phyloP scores from a whole-genome alignment of 2,888 invertebrate species.

The Epistrophe grossulariae region DNA sequence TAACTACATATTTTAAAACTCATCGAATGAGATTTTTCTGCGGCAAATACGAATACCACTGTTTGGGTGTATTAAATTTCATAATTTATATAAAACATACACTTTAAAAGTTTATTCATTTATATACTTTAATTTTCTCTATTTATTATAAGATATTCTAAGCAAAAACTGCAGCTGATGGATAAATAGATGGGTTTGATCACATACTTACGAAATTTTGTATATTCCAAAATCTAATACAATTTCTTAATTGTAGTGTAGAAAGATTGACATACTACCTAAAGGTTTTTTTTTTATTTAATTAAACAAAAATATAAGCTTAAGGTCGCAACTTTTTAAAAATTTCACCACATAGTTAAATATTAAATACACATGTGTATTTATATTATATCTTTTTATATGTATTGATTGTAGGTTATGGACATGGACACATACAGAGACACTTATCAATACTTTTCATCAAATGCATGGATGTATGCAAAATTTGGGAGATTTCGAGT shows the following conservation, averaged over 20 bases:
- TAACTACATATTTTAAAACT: slow-evolving; percentile 13
- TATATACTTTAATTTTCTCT: slow-evolving; percentile 7
- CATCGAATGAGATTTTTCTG: slow-evolving; percentile 11
- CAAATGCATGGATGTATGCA: slow-evolving; percentile 31
- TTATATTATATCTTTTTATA: slow-evolving; percentile 8
- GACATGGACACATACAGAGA: slow-evolving; percentile 22
- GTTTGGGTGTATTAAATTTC: slow-evolving; percentile 63
- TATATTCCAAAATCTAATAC: slow-evolving; percentile 25
- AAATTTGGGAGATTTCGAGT: slow-evolving; percentile 48
- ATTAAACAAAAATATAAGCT: slow-evolving; percentile 37
- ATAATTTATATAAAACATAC: slow-evolving; percentile 34
- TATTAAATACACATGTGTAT: slow-evolving; percentile 12
- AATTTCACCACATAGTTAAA: slow-evolving; percentile 32
- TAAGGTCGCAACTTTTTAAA: slow-evolving; percentile 41
- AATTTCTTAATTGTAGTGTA: slow-evolving; percentile 11
- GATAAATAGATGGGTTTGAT: no score
- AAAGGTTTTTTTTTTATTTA: slow-evolving; percentile 8
- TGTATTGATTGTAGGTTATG: slow-evolving; percentile 42
- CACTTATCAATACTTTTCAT: slow-evolving; percentile 16
- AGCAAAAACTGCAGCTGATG: not conserved
- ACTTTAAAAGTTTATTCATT: slow-evolving; percentile 9
- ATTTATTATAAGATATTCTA: not conserved
- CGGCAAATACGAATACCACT: slow-evolving; percentile 1
- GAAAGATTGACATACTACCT: slow-evolving; percentile 27
- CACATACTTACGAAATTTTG: slow-evolving; percentile 31